These are phyloP conservation scores for Homarus gammarus DNA, from an alignment of 2,888 invertebrate genomes.

Conservation along the genomic window DNA sequence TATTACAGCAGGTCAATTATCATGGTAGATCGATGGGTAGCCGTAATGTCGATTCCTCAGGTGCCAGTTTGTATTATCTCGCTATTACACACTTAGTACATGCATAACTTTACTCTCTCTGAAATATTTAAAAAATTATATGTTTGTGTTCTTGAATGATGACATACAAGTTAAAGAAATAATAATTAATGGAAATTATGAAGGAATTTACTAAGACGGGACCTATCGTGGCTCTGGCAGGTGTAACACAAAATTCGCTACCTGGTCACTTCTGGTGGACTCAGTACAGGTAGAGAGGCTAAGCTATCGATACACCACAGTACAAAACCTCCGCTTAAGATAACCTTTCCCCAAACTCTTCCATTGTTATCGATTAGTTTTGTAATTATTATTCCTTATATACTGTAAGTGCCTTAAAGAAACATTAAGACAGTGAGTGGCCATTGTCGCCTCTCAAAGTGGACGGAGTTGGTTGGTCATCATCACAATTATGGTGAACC, in stretches of 20 bases:
- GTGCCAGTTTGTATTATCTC: too few relatives aligned
- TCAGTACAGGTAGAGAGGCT: neutral
- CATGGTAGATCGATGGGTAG: neutral
- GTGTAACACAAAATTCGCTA: neutral
- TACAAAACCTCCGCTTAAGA: too few relatives aligned
- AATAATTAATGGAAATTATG: neutral
- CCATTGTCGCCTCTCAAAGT: neutral
- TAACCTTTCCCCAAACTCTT: too few relatives aligned
- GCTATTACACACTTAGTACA: too few relatives aligned
- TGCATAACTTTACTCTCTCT: too few relatives aligned
- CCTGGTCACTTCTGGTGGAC: neutral
- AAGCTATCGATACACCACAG: neutral
- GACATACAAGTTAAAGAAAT: neutral
- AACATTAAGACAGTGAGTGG: neutral
- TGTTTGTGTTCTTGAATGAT: too few relatives aligned
- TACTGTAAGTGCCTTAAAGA: neutral
- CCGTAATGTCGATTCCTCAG: neutral
- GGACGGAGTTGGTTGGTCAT: neutral
- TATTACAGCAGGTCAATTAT: neutral
- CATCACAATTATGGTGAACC: conserved; percentile 39
- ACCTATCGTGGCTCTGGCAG: neutral
- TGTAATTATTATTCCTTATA: too few relatives aligned
- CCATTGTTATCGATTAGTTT: too few relatives aligned
- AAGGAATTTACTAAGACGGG: neutral
- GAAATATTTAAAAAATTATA: too few relatives aligned